phyloP scores from a whole-genome alignment of 2,888 invertebrate genomes.

The Diadegma fenestrale region DNA sequence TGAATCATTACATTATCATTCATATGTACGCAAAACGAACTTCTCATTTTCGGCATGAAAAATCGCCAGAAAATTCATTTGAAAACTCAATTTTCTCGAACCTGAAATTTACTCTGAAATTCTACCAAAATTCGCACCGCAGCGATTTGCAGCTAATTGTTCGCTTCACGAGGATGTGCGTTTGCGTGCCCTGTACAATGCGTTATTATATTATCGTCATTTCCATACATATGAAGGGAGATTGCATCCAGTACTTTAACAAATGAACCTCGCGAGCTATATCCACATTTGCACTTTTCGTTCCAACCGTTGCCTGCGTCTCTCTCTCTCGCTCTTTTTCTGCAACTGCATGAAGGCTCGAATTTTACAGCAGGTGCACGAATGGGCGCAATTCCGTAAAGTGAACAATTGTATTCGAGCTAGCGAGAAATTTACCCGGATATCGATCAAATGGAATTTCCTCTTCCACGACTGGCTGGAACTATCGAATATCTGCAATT shows the following conservation, averaged over 20 bases:
- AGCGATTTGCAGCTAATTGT: neutral
- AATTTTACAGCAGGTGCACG: slow-evolving; percentile 19
- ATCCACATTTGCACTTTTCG: slow-evolving; percentile 10
- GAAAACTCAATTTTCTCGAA: neutral
- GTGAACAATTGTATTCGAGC: slow-evolving; percentile 50
- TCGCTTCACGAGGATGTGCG: neutral
- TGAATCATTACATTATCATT: neutral
- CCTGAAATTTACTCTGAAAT: neutral
- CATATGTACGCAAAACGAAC: neutral
- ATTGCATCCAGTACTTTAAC: slow-evolving; percentile 18
- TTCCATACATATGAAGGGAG: slow-evolving; percentile 5
- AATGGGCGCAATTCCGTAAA: slow-evolving; percentile 32
- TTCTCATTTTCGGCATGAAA: neutral
- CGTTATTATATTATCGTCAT: slow-evolving; percentile 2
- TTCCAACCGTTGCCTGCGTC: neutral
- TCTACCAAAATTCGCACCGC: neutral
- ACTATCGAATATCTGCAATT: slow-evolving; percentile 55
- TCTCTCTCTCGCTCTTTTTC: slow-evolving; percentile 16
- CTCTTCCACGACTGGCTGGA: slow-evolving; percentile 30
- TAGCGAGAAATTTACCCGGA: slow-evolving; percentile 40
- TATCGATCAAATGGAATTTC: slow-evolving; percentile 56
- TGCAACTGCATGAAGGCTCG: slow-evolving; percentile 1
- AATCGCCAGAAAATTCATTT: neutral
- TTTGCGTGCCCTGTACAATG: neutral
- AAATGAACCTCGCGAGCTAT: neutral